phyloP scores from a whole-genome alignment of 2,113 vertebrate species.

The Peucedramus taeniatus region DNA sequence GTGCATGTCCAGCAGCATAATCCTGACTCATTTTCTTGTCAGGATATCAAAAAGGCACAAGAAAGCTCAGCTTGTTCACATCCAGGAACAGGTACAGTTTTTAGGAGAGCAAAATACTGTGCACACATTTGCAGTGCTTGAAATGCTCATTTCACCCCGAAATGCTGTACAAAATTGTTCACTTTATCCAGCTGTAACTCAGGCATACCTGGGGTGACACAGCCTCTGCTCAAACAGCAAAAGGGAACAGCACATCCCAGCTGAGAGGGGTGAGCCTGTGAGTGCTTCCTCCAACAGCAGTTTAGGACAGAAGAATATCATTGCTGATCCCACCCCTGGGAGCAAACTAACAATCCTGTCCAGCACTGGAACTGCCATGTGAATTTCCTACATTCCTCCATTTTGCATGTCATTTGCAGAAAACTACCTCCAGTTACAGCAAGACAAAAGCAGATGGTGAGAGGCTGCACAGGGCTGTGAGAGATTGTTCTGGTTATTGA shows the following conservation, averaged over 20 bases:
- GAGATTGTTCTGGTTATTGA: constrained; percentile 18
- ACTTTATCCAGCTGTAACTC: background rate
- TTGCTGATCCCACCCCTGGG: background rate
- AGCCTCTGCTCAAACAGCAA: background rate
- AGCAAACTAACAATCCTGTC: background rate
- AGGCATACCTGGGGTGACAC: background rate
- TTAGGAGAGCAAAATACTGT: background rate
- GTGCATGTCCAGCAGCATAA: background rate
- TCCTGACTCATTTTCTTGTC: background rate
- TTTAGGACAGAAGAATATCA: background rate
- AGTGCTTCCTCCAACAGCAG: background rate
- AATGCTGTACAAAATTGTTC: background rate
- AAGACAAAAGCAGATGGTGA: background rate
- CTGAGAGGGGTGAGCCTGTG: background rate
- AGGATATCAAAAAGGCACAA: background rate
- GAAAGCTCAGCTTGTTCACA: background rate
- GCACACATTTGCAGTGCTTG: background rate
- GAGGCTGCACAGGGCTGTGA: background rate
- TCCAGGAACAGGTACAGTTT: background rate
- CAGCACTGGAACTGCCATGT: background rate
- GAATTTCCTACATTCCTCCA: background rate
- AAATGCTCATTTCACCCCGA: background rate
- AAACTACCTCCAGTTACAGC: background rate
- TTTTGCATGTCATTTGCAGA: constrained; percentile 9
- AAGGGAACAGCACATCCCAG: background rate